These are phyloP conservation scores for Hippocampus kuda DNA, from an alignment of 2,797 vertebrate genomes.

Conservation along the genomic window DNA sequence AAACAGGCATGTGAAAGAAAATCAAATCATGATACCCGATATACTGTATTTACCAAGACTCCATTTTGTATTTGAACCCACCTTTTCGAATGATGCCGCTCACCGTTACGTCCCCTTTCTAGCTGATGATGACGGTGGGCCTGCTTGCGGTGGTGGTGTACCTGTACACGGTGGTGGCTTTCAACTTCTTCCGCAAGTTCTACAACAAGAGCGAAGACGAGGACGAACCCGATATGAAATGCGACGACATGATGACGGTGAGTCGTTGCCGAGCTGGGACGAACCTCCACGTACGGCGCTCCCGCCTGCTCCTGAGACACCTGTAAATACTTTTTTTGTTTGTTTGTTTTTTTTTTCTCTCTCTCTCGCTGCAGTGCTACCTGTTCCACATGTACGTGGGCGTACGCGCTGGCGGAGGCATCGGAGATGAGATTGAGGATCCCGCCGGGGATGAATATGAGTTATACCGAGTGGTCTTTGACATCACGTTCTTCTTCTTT, in stretches of 20 bases:
- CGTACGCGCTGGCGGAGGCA: conserved; percentile 85
- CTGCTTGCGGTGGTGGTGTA: conserved; percentile 87
- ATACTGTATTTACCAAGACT: neutral
- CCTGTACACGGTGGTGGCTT: conserved; percentile 88
- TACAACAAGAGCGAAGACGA: conserved; percentile 95
- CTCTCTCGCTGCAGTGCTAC: conserved; percentile 69
- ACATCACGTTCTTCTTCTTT: conserved; percentile 95
- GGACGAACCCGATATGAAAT: conserved; percentile 91
- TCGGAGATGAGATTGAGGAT: conserved; percentile 90
- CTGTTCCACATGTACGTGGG: conserved; percentile 95
- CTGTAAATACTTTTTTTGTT: neutral
- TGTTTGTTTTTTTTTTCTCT: neutral
- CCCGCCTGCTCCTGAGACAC: neutral
- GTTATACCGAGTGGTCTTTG: conserved; percentile 88
- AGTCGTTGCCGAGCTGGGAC: conserved; percentile 12
- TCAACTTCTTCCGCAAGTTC: conserved; percentile 96
- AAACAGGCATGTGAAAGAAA: conserved; percentile 73
- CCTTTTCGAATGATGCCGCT: neutral
- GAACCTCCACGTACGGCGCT: neutral
- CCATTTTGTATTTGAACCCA: no score
- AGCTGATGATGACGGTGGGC: conserved; percentile 92
- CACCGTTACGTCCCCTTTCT: neutral
- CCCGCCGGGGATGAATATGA: conserved; percentile 88
- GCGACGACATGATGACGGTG: conserved; percentile 95
- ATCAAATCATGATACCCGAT: neutral